These are phyloP conservation scores for Ceratothoa steindachneri DNA, from an alignment of 2,888 invertebrate species.

Conservation along the genomic window DNA sequence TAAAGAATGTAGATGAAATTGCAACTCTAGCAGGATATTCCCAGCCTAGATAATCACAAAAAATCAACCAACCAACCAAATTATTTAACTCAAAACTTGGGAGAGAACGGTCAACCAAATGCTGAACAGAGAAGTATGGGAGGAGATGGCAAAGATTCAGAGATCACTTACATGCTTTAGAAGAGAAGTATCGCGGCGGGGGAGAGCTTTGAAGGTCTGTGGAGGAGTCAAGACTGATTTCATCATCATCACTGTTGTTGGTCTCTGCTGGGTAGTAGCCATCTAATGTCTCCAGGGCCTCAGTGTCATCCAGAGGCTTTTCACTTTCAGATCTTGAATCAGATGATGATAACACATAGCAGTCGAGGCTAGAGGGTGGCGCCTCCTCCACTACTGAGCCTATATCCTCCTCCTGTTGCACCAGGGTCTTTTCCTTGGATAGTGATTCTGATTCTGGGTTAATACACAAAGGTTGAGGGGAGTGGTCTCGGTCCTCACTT, in stretches of 20 bases:
- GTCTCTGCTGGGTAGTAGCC: neutral
- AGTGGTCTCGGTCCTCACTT: neutral
- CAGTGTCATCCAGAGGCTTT: neutral
- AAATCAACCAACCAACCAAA: too few species aligned
- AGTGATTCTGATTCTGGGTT: too few species aligned
- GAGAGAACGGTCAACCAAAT: too few species aligned
- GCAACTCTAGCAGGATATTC: too few species aligned
- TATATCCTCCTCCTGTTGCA: neutral
- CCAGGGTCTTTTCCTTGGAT: neutral
- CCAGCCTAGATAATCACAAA: too few species aligned
- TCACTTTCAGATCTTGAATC: neutral
- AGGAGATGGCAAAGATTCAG: too few species aligned
- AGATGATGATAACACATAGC: neutral
- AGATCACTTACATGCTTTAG: neutral
- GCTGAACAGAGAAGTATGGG: too few species aligned
- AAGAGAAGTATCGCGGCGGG: slow-evolving; percentile 29
- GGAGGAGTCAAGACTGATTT: slow-evolving; percentile 32
- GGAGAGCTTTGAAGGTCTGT: slow-evolving; percentile 34
- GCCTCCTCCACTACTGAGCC: neutral
- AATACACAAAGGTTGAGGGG: neutral
- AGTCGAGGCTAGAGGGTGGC: neutral
- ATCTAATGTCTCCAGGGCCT: neutral
- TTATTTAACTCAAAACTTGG: too few species aligned
- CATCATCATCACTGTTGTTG: neutral
- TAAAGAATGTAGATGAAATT: too few species aligned